phyloP scores from a whole-genome alignment of 2,113 vertebrate genomes.

The Stigmatopora argus region DNA sequence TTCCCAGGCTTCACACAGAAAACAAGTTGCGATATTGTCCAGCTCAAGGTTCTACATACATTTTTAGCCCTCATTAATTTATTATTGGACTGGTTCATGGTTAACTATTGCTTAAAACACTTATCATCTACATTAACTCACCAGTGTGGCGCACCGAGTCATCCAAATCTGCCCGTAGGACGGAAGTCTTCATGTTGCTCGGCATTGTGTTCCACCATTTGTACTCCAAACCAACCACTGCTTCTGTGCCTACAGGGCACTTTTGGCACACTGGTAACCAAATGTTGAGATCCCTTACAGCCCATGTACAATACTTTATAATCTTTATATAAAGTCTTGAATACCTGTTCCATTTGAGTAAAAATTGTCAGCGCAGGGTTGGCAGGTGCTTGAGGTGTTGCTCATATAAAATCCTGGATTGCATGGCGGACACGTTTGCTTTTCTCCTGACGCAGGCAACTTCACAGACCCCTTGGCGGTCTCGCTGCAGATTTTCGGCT shows the following conservation, averaged over 20 bases:
- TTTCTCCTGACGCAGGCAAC: constrained; percentile 79
- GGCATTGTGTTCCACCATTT: constrained; percentile 97
- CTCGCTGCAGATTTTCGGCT: constrained; percentile 88
- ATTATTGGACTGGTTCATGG: neutral
- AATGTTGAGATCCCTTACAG: neutral
- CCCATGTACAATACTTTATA: neutral
- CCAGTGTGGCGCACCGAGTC: constrained; percentile 78
- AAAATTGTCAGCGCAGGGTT: constrained; percentile 75
- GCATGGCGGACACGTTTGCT: constrained; percentile 82
- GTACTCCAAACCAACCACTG: constrained; percentile 82
- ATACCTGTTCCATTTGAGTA: constrained; percentile 88
- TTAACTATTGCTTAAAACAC: neutral
- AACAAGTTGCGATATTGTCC: neutral
- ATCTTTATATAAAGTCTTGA: neutral
- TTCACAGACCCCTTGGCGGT: constrained; percentile 62
- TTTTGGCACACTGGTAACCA: constrained; percentile 71
- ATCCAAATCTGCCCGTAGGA: constrained; percentile 75
- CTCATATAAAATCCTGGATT: constrained; percentile 87
- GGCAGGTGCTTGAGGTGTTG: constrained; percentile 73
- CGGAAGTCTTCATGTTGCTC: constrained; percentile 82
- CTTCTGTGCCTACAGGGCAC: constrained; percentile 85
- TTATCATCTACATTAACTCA: constrained; percentile 41
- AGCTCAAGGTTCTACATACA: neutral
- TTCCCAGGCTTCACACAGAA: constrained; percentile 82
- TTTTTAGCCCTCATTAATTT: neutral